Conservation (phyloP, 2,888 invertebrate genomes). For the Ptilodon capucinus region DNA sequence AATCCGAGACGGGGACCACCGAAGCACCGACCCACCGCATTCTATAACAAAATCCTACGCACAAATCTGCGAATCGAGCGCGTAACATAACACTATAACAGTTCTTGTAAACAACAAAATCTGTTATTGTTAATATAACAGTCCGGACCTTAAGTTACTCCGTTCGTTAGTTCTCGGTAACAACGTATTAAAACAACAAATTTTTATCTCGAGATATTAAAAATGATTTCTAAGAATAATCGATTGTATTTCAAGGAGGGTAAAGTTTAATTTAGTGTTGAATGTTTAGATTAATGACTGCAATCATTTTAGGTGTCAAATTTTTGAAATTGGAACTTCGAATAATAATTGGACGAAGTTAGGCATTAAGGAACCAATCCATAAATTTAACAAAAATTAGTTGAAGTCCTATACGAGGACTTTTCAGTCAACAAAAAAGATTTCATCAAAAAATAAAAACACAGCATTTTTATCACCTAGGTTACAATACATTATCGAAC, state of each 20-base stretch:
- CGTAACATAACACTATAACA: conserved; percentile 59
- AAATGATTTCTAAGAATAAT: conserved; percentile 7
- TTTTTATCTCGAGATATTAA: neutral
- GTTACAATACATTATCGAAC: too few relatives aligned
- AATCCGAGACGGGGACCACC: conserved; percentile 45
- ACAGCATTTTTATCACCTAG: too few relatives aligned
- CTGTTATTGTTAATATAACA: conserved; percentile 58
- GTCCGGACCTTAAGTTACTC: conserved; percentile 53
- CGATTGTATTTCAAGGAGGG: conserved; percentile 18
- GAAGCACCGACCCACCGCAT: conserved; percentile 43
- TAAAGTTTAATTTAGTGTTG: conserved; percentile 19
- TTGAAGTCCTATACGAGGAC: too few relatives aligned
- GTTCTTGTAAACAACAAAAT: conserved; percentile 59
- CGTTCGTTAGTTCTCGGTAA: conserved; percentile 51
- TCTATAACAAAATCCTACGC: conserved; percentile 58
- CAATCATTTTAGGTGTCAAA: neutral
- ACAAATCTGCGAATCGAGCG: conserved; percentile 68
- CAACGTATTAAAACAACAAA: conserved; percentile 55
- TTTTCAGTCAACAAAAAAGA: too few relatives aligned
- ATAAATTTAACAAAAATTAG: too few relatives aligned
- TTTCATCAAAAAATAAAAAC: too few relatives aligned
- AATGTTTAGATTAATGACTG: neutral
- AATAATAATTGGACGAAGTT: neutral
- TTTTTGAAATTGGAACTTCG: neutral
- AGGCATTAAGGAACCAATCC: too few relatives aligned